Evolutionary conservation across 1,140 invertebrate species (phyloP), one percentile per base, ranked within the genome.

Genomic region (Cotesia vestalis): DNA sequence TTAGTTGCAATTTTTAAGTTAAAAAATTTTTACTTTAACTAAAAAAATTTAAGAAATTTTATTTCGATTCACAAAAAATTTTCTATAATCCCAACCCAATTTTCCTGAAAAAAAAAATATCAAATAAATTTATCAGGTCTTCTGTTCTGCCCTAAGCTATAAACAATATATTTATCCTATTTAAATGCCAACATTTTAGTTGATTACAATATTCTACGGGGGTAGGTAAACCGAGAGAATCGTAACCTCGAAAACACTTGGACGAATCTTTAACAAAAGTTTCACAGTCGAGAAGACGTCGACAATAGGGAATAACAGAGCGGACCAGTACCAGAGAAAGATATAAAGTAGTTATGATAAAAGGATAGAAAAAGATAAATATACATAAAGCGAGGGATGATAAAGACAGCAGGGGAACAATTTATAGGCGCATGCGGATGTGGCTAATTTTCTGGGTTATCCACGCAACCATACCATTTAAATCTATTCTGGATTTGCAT

Each of bases 401-500:
- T 69, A 40, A 69, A 60, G 71, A 62, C 68, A 75, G 73, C 67
- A 76, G 76, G 76, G 63, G 78, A 78, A 80, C 81, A 81, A 80
- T 82, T 83, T 82, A 78, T 71, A 77, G 71, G 76, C 77, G 75
- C 78, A 80, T 78, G 78, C 83, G 83, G 83, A 85, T 85, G 81
- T 82, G 76, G 78, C 83, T 83, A 83, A 85, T 85, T 85, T 84
- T 83, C 82, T 82, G 81, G 79, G 75, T 81, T 79, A 77, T 79
- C 79, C 79, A 79, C 80, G 74, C 80, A 79, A 81, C 77, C 79
- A 77, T 79, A 35, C 79, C 73, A 76, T 78, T 81, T 72, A 77
- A 80, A 82, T 75, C 73, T 77, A 81, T 78, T 73, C 77, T 72
- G 77, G 76, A 74, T 77, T 63, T 71, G 73, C 74, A 67, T 75